These are phyloP conservation scores for Chelon labrosus DNA, from an alignment of 2,797 vertebrate genomes.

Conservation along the genomic window DNA sequence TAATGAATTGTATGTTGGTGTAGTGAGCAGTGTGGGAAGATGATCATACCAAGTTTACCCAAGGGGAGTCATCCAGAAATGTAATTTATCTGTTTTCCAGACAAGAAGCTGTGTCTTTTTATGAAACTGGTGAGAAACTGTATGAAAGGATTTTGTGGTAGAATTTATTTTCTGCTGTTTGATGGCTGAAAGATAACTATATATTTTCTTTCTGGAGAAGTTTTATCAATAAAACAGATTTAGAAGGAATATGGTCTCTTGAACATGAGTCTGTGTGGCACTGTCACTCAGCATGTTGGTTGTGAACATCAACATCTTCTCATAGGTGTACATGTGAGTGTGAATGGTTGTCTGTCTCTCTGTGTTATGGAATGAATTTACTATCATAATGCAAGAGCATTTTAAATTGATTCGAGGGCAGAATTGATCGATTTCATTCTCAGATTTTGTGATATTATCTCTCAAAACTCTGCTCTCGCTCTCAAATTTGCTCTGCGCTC, in stretches of 20 bases:
- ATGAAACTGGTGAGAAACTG: constrained; percentile 22
- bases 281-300: background rate
- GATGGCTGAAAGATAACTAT: constrained; percentile 54
- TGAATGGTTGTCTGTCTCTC: too few relatives aligned
- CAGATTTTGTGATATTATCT: too few relatives aligned
- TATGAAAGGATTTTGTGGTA: constrained; percentile 14
- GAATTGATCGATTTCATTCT: too few relatives aligned
- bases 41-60: background rate
- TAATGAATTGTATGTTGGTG: background rate
- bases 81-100: constrained; percentile 34
- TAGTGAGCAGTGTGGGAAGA: background rate
- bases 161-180: constrained; percentile 37
- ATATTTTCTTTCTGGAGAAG: constrained; percentile 67
- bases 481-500: too few relatives aligned
- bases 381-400: too few relatives aligned
- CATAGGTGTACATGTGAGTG: too few relatives aligned
- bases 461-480: too few relatives aligned
- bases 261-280: background rate
- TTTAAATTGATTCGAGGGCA: too few relatives aligned
- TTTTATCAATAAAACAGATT: constrained; percentile 69
- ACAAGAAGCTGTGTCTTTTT: constrained; percentile 11
- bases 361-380: too few relatives aligned
- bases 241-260: constrained; percentile 5
- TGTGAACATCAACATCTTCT: too few relatives aligned
- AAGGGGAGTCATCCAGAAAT: background rate